These are phyloP conservation scores for Sardinella longiceps DNA, from an alignment of 2,797 vertebrate genomes.

Conservation along the genomic window DNA sequence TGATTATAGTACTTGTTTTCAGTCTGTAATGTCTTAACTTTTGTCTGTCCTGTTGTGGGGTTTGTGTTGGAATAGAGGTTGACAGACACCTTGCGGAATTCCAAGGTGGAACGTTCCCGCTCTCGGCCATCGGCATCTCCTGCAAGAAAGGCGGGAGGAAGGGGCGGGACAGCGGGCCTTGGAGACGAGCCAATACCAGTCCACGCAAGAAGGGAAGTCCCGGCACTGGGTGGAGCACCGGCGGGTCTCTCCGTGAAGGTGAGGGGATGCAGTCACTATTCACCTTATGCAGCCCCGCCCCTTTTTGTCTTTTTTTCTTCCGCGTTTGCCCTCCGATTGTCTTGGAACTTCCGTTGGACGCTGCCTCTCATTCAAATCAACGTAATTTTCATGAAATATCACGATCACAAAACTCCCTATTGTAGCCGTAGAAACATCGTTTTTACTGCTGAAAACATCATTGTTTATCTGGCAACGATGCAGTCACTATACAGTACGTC, in stretches of 20 bases:
- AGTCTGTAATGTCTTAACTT: not conserved
- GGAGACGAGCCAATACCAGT: constrained; percentile 91
- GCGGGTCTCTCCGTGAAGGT: constrained; percentile 74
- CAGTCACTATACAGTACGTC: too few species aligned
- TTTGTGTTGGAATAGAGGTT: constrained; percentile 75
- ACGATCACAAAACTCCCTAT: too few species aligned
- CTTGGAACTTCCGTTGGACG: too few species aligned
- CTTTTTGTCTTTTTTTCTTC: too few species aligned
- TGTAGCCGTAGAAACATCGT: too few species aligned
- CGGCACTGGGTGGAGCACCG: constrained; percentile 72
- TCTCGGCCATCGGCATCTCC: constrained; percentile 80
- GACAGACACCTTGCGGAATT: constrained; percentile 85
- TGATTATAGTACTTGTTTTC: too few species aligned
- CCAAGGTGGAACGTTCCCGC: constrained; percentile 82
- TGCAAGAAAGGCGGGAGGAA: constrained; percentile 71
- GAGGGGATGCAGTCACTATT: constrained; percentile 10
- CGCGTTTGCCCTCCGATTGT: too few species aligned
- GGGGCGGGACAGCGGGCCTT: constrained; percentile 77
- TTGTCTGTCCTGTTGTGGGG: not conserved
- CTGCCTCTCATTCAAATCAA: too few species aligned
- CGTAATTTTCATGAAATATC: too few species aligned
- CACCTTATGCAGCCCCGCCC: too few species aligned
- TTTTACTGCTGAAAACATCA: too few species aligned
- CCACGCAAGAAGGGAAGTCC: constrained; percentile 84
- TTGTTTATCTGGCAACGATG: too few species aligned